Evolutionary conservation across 2,797 vertebrate genomes (phyloP).

Genomic region (Phoeniculus purpureus): DNA sequence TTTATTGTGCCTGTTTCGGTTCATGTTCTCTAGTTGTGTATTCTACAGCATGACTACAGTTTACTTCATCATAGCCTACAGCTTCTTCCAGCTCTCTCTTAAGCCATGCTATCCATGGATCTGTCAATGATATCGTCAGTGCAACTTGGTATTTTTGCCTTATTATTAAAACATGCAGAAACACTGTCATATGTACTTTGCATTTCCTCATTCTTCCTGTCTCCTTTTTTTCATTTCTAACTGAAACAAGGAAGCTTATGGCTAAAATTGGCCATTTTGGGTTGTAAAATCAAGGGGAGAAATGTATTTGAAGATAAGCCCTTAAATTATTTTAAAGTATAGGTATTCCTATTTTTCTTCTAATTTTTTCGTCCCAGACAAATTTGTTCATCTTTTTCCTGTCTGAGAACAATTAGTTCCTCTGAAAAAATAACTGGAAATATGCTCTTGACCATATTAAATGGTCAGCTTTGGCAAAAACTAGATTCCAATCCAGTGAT

Average conservation of each 20-base stretch:
- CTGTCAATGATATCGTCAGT: not conserved
- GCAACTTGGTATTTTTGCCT: not conserved
- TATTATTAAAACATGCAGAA: not conserved
- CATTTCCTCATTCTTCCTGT: not conserved
- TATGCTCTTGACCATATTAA: not conserved
- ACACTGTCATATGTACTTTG: not conserved
- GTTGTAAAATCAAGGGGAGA: not conserved
- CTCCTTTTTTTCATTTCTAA: not conserved
- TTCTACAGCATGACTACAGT: not conserved
- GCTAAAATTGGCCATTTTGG: not conserved
- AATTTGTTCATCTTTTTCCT: constrained; percentile 41
- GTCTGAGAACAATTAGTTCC: not conserved
- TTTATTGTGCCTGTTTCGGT: not conserved
- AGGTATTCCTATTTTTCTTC: constrained; percentile 22
- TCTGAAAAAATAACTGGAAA: constrained; percentile 26
- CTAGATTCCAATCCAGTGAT: constrained; percentile 50
- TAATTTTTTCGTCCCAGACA: constrained; percentile 25
- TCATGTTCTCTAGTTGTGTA: not conserved
- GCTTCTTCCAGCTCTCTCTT: not conserved
- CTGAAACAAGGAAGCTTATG: not conserved
- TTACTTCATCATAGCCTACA: not conserved
- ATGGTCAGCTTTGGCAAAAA: constrained; percentile 13
- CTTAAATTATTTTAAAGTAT: not conserved
- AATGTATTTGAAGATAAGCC: not conserved
- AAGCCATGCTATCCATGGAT: not conserved